Base-by-base conservation (phyloP, 2,113 vertebrate species). In the Ondatra zibethicus region DNA sequence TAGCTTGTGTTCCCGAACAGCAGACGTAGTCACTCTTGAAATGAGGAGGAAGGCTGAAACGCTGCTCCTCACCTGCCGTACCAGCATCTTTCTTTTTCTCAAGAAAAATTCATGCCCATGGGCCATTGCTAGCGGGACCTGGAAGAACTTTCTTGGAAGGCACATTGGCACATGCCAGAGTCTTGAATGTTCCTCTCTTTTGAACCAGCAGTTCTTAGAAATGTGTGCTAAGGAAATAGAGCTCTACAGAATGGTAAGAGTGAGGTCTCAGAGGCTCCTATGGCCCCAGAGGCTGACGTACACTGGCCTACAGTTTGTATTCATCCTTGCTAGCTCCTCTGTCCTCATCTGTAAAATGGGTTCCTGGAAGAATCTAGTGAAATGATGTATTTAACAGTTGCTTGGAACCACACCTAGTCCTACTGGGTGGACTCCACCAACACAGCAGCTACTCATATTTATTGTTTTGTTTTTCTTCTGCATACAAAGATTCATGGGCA, bases 291-390 rank as follows among this genome's bases (percentile, higher is more conserved):
- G 27, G 47, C 61, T 42, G 75, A 58, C 31, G 73, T n/a, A 88
- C 31, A 68, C 42, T 58, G 27, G n/a, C 14, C 21, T 39, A 27
- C 52, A 87, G 63, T 11, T 61, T 89, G 55, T 42, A 21, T 39
- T 87, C 55, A 65, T 55, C 12, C 12, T 50, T 4, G 14, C 52
- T 81, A 61, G 50, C 87, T 77, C 89, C 66, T 50, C 7, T 73
- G 66, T 93, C 82, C 61, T 92, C 14, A 33, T 77, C 88, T 96
- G 50, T 93, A 73, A 81, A 92, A 75, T 50, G 85, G 92, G 50
- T 50, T 68, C 23, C 50, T 70, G 5, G 21, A 72, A 92, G 85
- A 52, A 76, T 86, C 12, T 14, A 45, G 66, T 77, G 76, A 95
- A 90, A 76, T 1, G 33, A 50, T 13, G 8, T 33, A 2, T 58